Percentiles rank a stretch among this genome's conserved stretches.
phyloP scores from a whole-genome alignment of 2,888 invertebrate species.

The Callyntrura sp. region DNA sequence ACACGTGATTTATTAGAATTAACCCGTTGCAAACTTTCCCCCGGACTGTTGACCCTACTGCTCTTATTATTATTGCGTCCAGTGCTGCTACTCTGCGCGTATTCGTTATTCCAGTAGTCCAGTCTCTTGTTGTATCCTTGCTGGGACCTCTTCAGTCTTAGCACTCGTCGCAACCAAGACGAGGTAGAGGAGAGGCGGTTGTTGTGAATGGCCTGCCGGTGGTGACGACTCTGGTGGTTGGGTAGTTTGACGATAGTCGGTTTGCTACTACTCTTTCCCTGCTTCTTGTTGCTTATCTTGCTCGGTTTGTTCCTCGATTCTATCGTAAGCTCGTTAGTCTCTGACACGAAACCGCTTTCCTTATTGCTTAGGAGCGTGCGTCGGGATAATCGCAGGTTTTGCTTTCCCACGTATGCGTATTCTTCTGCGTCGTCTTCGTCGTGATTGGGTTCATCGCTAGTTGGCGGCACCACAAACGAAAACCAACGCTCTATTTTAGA shows the following conservation, averaged over 20 bases:
- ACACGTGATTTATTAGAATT: conserved; percentile 72
- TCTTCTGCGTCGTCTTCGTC: conserved; percentile 34
- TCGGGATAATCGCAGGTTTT: conserved; percentile 58
- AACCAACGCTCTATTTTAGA: conserved; percentile 94
- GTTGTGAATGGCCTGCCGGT: conserved; percentile 15
- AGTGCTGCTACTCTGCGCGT: conserved; percentile 56
- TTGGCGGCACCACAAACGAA: conserved; percentile 86
- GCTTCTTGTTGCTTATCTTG: conserved; percentile 13
- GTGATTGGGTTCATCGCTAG: conserved; percentile 29
- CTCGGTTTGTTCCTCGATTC: conserved; percentile 41
- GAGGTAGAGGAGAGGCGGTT: conserved; percentile 77
- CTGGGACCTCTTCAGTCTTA: conserved; percentile 74
- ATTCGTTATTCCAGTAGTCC: conserved; percentile 60
- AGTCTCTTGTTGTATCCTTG: conserved; percentile 54
- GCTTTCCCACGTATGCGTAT: conserved; percentile 56
- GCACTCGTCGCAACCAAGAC: conserved; percentile 77
- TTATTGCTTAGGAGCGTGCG: conserved; percentile 72
- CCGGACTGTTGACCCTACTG: conserved; percentile 51
- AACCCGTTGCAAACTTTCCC: conserved; percentile 57
- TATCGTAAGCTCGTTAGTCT: conserved; percentile 73
- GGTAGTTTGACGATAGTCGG: conserved; percentile 1
- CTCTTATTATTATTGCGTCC: conserved; percentile 42
- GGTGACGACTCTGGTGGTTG: conserved; percentile 24
- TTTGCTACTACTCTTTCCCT: background rate
- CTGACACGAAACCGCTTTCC: conserved; percentile 80